These are phyloP conservation scores for Spinibarbus caldwelli DNA, from an alignment of 2,797 vertebrate species.

Conservation along the genomic window DNA sequence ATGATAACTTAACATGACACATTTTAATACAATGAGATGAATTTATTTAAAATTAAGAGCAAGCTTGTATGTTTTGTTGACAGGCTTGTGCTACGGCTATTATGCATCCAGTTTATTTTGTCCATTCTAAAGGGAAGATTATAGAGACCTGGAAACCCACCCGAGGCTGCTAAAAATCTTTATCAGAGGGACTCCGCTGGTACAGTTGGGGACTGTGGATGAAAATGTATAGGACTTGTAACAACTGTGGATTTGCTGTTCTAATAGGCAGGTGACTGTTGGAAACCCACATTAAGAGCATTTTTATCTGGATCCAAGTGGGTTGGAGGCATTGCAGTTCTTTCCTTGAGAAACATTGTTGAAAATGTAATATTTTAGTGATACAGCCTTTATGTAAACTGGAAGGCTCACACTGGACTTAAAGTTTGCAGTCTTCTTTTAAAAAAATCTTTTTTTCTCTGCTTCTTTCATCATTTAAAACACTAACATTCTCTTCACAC, in stretches of 20 bases:
- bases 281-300: neutral
- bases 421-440: no score
- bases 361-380: neutral
- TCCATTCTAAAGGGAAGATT: constrained; percentile 77
- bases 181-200: neutral
- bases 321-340: neutral
- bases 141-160: constrained; percentile 82
- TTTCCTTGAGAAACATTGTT: neutral
- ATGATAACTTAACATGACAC: neutral
- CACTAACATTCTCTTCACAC: neutral
- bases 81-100: constrained; percentile 84
- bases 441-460: neutral
- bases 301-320: neutral
- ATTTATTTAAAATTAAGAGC: neutral
- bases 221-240: neutral
- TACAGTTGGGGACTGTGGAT: neutral
- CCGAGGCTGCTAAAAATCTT: constrained; percentile 80
- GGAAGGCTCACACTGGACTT: neutral
- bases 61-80: constrained; percentile 15
- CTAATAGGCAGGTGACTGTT: neutral
- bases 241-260: neutral
- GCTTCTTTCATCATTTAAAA: neutral
- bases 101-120: constrained; percentile 84
- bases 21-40: no score
- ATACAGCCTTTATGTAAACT: neutral